Conservation (phyloP, 1,140 invertebrate genomes). For the Bombyx mandarina region DNA sequence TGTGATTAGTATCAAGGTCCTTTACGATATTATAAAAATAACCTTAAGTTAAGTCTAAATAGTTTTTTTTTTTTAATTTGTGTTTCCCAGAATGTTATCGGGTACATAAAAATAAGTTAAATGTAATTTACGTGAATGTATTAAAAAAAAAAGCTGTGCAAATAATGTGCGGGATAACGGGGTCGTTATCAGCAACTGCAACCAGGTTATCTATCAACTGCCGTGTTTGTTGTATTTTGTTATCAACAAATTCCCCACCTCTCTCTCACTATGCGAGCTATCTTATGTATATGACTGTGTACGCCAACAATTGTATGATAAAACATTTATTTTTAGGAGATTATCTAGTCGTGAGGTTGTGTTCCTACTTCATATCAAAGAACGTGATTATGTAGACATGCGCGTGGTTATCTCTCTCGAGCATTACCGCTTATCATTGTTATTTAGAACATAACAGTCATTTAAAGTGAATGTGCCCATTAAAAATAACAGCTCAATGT, state of each 20-base stretch:
- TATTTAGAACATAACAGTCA: constrained; percentile 29
- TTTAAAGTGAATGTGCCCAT: constrained; percentile 19
- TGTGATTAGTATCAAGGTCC: too few species aligned
- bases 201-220: constrained; percentile 66
- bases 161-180: constrained; percentile 26
- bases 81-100: too few species aligned
- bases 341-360: constrained; percentile 16
- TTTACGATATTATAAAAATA: too few species aligned
- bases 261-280: constrained; percentile 34
- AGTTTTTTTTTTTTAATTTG: too few species aligned
- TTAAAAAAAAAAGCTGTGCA: not conserved
- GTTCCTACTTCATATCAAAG: constrained; percentile 9
- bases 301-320: constrained; percentile 38
- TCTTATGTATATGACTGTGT: constrained; percentile 35
- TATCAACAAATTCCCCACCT: constrained; percentile 48
- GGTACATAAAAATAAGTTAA: too few species aligned
- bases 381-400: constrained; percentile 4
- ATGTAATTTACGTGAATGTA: too few species aligned
- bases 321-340: constrained; percentile 39
- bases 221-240: constrained; percentile 44
- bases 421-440: constrained; percentile 19
- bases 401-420: constrained; percentile 13
- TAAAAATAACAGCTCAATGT: constrained; percentile 11
- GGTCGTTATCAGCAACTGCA: constrained; percentile 44
- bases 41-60: too few species aligned